These are phyloP conservation scores for Castor canadensis DNA, from an alignment of 2,113 vertebrate species.

Conservation along the genomic window DNA sequence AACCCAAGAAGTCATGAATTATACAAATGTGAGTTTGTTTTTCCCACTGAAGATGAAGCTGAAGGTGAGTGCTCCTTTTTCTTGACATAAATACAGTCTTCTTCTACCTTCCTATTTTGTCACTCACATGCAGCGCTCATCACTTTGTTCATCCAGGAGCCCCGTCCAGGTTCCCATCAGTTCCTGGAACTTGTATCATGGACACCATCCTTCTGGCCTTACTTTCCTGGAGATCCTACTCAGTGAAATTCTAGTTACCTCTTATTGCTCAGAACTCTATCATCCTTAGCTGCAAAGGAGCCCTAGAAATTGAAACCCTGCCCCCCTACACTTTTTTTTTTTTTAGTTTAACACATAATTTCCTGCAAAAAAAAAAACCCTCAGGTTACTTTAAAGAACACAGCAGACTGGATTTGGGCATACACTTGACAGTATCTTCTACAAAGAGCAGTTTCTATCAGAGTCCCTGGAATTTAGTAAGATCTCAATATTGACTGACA, in stretches of 20 bases:
- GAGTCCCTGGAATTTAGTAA: background rate
- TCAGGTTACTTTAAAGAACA: background rate
- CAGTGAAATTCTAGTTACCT: background rate
- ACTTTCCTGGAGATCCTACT: conserved; percentile 12
- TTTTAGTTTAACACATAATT: background rate
- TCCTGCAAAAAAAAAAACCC: background rate
- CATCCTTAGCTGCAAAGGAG: background rate
- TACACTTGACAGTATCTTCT: background rate
- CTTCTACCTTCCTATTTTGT: background rate
- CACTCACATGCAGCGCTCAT: background rate
- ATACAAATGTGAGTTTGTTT: background rate
- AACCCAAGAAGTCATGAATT: background rate
- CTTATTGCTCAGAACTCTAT: background rate
- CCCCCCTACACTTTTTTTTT: too few species aligned
- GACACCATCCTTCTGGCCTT: background rate
- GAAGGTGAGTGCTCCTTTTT: background rate
- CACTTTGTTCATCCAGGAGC: background rate
- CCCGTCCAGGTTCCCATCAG: background rate
- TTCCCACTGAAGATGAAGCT: background rate
- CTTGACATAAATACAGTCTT: background rate
- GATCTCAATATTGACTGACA: background rate
- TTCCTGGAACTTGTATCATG: background rate
- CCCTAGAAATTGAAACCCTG: background rate
- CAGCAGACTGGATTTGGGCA: background rate
- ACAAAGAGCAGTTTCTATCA: background rate